Conservation (phyloP, 1,140 invertebrate genomes). For the Manduca sexta region DNA sequence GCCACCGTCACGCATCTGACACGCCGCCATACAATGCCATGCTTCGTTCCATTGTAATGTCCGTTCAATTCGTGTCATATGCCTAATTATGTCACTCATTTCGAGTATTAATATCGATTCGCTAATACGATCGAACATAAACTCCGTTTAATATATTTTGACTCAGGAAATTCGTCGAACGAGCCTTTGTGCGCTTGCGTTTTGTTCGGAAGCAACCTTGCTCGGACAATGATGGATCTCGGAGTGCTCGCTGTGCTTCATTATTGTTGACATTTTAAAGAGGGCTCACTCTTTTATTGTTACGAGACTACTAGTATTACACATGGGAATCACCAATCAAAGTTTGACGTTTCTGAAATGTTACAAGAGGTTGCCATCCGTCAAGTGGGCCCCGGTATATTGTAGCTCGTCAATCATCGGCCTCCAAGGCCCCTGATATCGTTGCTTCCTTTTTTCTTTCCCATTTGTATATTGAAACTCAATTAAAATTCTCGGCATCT, state of each 20-base stretch:
- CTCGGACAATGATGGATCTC: conserved; percentile 54
- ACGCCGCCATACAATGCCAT: conserved; percentile 63
- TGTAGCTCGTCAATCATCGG: conserved; percentile 57
- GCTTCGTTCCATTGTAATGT: conserved; percentile 62
- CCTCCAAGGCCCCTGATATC: conserved; percentile 26
- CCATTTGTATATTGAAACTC: conserved; percentile 54
- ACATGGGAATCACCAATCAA: conserved; percentile 72
- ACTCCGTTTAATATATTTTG: conserved; percentile 13
- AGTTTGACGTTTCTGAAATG: conserved; percentile 60
- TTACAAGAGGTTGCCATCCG: conserved; percentile 48
- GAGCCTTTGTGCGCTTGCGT: conserved; percentile 28
- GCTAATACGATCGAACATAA: conserved; percentile 20
- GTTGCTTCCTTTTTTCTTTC: conserved; percentile 41
- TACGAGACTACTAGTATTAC: conserved; percentile 65
- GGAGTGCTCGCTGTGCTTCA: conserved; percentile 27
- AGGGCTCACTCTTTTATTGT: conserved; percentile 40
- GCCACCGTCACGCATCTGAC: conserved; percentile 49
- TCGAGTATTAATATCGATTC: conserved; percentile 47
- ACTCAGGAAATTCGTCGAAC: conserved; percentile 30
- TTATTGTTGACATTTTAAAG: conserved; percentile 32
- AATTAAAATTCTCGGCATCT: conserved; percentile 45
- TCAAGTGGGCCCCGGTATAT: conserved; percentile 30
- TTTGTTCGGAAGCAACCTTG: conserved; percentile 38
- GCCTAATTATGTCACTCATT: conserved; percentile 66
- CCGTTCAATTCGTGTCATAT: conserved; percentile 65